Base-by-base conservation (phyloP, 2,888 invertebrate species). In the Agrenia bidenticulata region DNA sequence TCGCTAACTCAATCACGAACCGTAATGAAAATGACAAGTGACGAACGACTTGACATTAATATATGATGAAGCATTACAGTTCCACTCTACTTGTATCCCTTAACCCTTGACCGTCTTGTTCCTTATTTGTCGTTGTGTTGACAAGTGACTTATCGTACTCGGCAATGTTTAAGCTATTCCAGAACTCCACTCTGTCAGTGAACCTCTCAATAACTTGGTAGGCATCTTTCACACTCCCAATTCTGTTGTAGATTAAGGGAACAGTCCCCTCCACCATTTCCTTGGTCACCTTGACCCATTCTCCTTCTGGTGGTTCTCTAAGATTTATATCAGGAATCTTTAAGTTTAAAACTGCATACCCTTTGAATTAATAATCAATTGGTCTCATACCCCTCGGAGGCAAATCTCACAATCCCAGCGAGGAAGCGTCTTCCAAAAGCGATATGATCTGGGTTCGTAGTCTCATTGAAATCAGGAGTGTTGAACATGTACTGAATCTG, bases 401-500 rank as follows among this genome's bases (percentile, higher is more conserved):
- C 58, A 54, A 74, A 74, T 1, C 53, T 24, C 21, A 41, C 61
- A 2, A 74, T 49, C 21, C 63, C 66, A 17, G 32, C 53, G 11
- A 70, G 24, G 42, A 69, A 69, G 13, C 42, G 21, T 39, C 60
- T 62, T 15, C 64, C 66, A 63, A 70, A 69, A 49, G 67, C 49
- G 13, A 61, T 41, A 32, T 71, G 51, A 0, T 64, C 66, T 9
- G 56, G 63, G 11, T 51, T 42, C 1, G 9, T 41, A 13, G 70
- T 66, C 37, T 66, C 59, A 21, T 64, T 63, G 45, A 71, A 72
- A 26, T 62, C 64, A 11, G 69, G 61, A 0, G 68, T 66, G 17
- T 45, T 67, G 42, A 72, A 74, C 26, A 74, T 55, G 56, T 72
- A 74, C 37, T 70, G 72, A 17, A 70, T 39, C 63, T 74, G 72